phyloP scores from a whole-genome alignment of 2,113 vertebrate genomes.

The Cyphomyrus plagiostoma region DNA sequence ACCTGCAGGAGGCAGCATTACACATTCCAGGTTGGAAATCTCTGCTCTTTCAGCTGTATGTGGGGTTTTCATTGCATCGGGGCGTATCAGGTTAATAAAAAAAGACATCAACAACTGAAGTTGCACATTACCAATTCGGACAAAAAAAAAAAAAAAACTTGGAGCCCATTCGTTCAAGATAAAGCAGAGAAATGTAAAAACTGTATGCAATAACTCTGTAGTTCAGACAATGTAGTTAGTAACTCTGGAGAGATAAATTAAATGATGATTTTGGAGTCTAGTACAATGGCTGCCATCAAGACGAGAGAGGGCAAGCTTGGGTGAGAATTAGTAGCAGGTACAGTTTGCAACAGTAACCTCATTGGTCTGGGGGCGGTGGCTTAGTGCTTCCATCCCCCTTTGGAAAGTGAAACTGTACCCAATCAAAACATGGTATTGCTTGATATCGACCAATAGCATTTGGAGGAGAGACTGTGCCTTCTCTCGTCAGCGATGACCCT shows the following conservation, averaged over 20 bases:
- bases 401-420: not conserved
- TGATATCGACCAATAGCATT: not conserved
- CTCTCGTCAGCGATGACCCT: conserved; percentile 75
- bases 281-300: conserved; percentile 76
- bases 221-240: conserved; percentile 76
- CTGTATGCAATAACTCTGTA: conserved; percentile 69
- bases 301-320: conserved; percentile 71
- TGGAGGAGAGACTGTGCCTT: conserved; percentile 27
- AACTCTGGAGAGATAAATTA: conserved; percentile 77
- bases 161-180: conserved; percentile 71
- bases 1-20: conserved; percentile 56
- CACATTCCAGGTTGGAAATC: conserved; percentile 70
- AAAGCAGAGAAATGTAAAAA: conserved; percentile 80
- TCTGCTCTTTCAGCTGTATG: conserved; percentile 85
- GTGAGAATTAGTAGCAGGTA: conserved; percentile 29
- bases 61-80: conserved; percentile 83
- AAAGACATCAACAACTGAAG: conserved; percentile 61
- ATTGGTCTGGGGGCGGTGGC: not conserved
- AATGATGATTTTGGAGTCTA: conserved; percentile 66
- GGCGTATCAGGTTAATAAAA: conserved; percentile 65
- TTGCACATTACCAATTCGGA: conserved; percentile 71
- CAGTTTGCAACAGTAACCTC: conserved; percentile 16
- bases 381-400: not conserved
- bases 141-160: conserved; percentile 51
- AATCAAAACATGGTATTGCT: conserved; percentile 16